These are phyloP conservation scores for Drosophila pseudotalamancana DNA, from an alignment of 2,888 invertebrate genomes.

Conservation along the genomic window DNA sequence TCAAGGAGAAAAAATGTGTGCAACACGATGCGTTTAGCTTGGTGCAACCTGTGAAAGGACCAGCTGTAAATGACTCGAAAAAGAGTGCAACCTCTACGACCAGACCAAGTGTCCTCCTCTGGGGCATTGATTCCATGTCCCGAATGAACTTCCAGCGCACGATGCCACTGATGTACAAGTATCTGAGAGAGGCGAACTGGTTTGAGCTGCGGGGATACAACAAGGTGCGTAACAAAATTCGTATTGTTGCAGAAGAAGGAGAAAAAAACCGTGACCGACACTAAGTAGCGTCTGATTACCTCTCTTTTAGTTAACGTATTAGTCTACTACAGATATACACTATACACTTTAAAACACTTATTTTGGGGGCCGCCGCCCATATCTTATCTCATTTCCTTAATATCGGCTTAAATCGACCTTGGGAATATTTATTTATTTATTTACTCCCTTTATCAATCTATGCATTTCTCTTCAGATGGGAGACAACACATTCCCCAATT, in stretches of 20 bases:
- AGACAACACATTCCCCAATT: conserved; percentile 95
- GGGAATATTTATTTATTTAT: too few relatives aligned
- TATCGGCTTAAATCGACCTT: too few relatives aligned
- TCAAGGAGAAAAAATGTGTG: conserved; percentile 58
- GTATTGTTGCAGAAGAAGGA: too few relatives aligned
- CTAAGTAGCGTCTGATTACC: too few relatives aligned
- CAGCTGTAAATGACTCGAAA: not conserved
- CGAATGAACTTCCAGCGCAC: conserved; percentile 90
- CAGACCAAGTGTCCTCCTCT: conserved; percentile 88
- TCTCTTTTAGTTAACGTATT: too few relatives aligned
- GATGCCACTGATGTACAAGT: conserved; percentile 88
- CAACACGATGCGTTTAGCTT: conserved; percentile 85
- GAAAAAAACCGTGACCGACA: too few relatives aligned
- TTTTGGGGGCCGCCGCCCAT: too few relatives aligned
- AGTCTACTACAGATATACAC: too few relatives aligned
- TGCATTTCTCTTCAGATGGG: conserved; percentile 86
- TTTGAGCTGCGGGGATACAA: conserved; percentile 90
- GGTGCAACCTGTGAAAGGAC: conserved; percentile 78
- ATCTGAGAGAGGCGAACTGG: conserved; percentile 88
- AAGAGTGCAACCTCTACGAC: not conserved
- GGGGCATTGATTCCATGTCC: conserved; percentile 94
- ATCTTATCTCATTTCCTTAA: too few relatives aligned
- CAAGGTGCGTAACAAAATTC: conserved; percentile 85
- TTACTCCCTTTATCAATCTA: not conserved
- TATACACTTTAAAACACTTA: too few relatives aligned